These are phyloP conservation scores for Cephus rjabovi DNA, from an alignment of 2,888 invertebrate genomes.

Conservation along the genomic window DNA sequence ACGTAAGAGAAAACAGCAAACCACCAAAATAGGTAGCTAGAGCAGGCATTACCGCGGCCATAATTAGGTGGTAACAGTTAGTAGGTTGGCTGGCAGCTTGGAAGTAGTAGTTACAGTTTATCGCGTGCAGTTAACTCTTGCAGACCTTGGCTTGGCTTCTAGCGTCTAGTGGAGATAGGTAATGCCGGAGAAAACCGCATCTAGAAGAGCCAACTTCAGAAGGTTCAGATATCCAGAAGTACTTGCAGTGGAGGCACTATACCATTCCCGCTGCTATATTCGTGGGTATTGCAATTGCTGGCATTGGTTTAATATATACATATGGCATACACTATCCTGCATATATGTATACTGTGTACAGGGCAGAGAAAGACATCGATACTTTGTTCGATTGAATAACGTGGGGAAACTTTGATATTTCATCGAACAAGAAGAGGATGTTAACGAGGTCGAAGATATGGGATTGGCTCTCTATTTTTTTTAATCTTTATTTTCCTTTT, in stretches of 20 bases:
- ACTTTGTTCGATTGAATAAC: not conserved
- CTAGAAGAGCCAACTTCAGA: slow-evolving; percentile 44
- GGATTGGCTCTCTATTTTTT: not conserved
- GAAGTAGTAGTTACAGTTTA: slow-evolving; percentile 43
- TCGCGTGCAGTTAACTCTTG: slow-evolving; percentile 41
- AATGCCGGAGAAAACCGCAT: slow-evolving; percentile 40
- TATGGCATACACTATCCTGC: not conserved
- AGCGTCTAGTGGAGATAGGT: not conserved
- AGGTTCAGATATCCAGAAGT: slow-evolving; percentile 15
- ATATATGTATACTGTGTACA: not conserved
- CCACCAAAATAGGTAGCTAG: slow-evolving; percentile 26
- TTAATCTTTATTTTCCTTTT: not conserved
- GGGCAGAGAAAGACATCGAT: not conserved
- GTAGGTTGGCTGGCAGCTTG: slow-evolving; percentile 36
- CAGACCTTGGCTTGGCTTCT: not conserved
- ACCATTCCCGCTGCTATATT: not conserved
- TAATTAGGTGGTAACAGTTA: slow-evolving; percentile 51
- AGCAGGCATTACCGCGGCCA: slow-evolving; percentile 33
- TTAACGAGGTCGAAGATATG: slow-evolving; percentile 40
- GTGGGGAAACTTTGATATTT: slow-evolving; percentile 5
- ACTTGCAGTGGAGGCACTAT: not conserved
- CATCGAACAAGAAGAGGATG: slow-evolving; percentile 42
- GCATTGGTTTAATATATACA: not conserved
- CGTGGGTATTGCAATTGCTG: not conserved
- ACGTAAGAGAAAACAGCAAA: slow-evolving; percentile 11